A percentile compares a stretch with the other conserved stretches of the same genome.
These are phyloP conservation scores for Diceros bicornis DNA, from an alignment of 2,797 vertebrate genomes.

Conservation along the genomic window DNA sequence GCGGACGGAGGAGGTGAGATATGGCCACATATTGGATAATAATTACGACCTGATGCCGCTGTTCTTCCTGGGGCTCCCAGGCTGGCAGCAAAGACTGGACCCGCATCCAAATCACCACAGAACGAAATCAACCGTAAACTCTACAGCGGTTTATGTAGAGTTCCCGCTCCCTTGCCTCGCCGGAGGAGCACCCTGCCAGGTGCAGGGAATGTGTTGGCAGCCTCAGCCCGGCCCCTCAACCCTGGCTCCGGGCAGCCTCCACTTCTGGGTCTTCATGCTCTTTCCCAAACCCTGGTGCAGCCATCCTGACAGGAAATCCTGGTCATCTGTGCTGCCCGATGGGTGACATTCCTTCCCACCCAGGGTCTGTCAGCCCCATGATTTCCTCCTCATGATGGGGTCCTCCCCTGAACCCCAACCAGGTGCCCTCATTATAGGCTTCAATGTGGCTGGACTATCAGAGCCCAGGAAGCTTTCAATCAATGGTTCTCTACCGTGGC, in stretches of 20 bases:
- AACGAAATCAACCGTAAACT: background rate
- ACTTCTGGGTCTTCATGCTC: background rate
- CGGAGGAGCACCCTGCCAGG: background rate
- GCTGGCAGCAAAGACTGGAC: background rate
- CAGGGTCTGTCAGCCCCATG: background rate
- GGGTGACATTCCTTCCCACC: background rate
- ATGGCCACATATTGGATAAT: background rate
- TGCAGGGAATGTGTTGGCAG: background rate
- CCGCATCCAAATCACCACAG: background rate
- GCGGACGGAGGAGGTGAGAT: background rate
- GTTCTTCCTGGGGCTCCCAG: background rate
- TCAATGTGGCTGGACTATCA: background rate
- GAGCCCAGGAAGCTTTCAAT: background rate
- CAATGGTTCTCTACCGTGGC: background rate
- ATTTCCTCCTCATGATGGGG: background rate
- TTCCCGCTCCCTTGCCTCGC: background rate
- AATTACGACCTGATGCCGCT: no score
- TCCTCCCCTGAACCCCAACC: background rate
- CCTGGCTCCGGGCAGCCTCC: background rate
- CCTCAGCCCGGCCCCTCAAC: background rate
- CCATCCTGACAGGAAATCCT: background rate
- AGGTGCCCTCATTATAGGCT: background rate
- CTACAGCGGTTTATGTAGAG: rapidly evolving
- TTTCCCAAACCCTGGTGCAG: background rate
- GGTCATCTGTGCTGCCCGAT: background rate